These are phyloP conservation scores for Colostygia pectinataria DNA, from an alignment of 2,888 invertebrate genomes.

Conservation along the genomic window DNA sequence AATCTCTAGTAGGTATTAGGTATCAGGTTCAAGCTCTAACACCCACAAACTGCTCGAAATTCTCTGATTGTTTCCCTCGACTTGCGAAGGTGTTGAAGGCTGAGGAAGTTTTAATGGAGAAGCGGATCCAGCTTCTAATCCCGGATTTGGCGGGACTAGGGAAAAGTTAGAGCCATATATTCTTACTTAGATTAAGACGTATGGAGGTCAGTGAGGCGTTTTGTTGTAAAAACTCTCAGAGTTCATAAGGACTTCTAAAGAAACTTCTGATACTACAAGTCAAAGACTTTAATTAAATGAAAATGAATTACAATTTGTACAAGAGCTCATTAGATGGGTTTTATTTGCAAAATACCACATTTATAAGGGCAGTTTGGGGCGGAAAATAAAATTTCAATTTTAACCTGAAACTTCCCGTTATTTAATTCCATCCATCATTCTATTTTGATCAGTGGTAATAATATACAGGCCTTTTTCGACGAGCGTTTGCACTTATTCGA, in stretches of 20 bases:
- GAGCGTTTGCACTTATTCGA: too few species aligned
- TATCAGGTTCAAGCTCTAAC: conserved; percentile 10
- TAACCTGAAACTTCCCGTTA: too few species aligned
- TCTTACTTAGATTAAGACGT: conserved; percentile 31
- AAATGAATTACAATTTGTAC: too few species aligned
- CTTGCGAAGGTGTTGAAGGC: conserved; percentile 41
- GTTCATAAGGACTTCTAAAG: conserved; percentile 8
- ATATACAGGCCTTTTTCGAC: too few species aligned
- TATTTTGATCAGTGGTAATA: too few species aligned
- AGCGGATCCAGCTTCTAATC: conserved; percentile 43
- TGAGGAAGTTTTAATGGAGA: conserved; percentile 49
- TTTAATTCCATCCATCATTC: too few species aligned
- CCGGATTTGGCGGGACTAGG: conserved; percentile 31
- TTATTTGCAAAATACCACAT: too few species aligned
- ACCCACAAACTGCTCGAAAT: conserved; percentile 23
- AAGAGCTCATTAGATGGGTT: too few species aligned
- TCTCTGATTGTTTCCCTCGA: conserved; percentile 31
- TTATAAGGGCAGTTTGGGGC: too few species aligned
- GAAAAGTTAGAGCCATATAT: conserved; percentile 27
- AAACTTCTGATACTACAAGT: not conserved
- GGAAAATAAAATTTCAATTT: too few species aligned
- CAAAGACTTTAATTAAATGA: too few species aligned
- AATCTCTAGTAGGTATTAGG: too few species aligned
- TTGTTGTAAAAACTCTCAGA: conserved; percentile 4
- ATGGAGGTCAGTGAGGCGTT: conserved; percentile 5